These are phyloP conservation scores for Eupeodes luniger DNA, from an alignment of 2,888 invertebrate genomes.

Conservation along the genomic window DNA sequence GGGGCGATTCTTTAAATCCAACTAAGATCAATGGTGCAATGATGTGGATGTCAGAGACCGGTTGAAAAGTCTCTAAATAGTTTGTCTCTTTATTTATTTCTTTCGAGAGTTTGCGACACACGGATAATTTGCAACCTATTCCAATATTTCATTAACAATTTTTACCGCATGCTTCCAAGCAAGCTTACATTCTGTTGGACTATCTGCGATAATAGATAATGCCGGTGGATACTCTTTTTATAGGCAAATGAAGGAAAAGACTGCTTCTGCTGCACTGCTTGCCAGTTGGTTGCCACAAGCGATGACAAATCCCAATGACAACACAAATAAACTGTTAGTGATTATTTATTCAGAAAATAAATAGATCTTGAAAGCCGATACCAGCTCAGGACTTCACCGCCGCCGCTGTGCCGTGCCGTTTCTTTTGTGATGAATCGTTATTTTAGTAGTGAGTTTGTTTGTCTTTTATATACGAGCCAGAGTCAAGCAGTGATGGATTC, in stretches of 20 bases:
- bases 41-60: slow-evolving; percentile 55
- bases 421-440: slow-evolving; percentile 10
- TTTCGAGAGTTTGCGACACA: slow-evolving; percentile 55
- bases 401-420: background rate
- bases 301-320: slow-evolving; percentile 69
- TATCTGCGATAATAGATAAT: slow-evolving; percentile 53
- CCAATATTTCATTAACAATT: slow-evolving; percentile 72
- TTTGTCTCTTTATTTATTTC: slow-evolving; percentile 30
- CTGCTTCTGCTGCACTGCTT: background rate
- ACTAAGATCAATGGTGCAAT: slow-evolving; percentile 68
- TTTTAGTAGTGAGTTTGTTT: slow-evolving; percentile 1
- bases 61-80: slow-evolving; percentile 57
- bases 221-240: slow-evolving; percentile 19
- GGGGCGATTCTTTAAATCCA: slow-evolving; percentile 49
- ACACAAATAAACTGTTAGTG: slow-evolving; percentile 49
- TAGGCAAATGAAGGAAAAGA: slow-evolving; percentile 41
- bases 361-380: slow-evolving; percentile 66
- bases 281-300: slow-evolving; percentile 14
- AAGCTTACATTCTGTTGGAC: slow-evolving; percentile 19
- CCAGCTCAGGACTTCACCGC: slow-evolving; percentile 29
- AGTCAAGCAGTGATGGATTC: slow-evolving; percentile 14
- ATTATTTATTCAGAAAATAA: slow-evolving; percentile 68
- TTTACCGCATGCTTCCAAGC: slow-evolving; percentile 20
- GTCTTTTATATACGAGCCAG: background rate
- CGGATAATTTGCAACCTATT: slow-evolving; percentile 58